Conservation (phyloP, 2,888 invertebrate species). For the Drosophila antonietae region DNA sequence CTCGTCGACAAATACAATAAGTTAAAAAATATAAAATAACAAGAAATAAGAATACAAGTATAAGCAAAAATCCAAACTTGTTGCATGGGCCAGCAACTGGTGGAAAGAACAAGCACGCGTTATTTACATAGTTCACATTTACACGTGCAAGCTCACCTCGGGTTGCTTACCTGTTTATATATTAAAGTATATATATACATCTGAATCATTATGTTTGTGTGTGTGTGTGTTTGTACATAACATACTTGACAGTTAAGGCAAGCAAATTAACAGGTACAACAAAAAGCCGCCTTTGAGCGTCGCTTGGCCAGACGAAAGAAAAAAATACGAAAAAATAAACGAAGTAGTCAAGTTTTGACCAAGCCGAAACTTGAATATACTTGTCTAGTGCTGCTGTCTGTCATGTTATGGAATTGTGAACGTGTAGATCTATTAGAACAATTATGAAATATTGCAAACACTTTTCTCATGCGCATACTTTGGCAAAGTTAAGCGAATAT, state of each 20-base stretch:
- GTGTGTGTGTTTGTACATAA: constrained; percentile 41
- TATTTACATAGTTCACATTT: constrained; percentile 37
- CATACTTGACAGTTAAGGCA: constrained; percentile 68
- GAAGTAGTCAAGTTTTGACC: background rate
- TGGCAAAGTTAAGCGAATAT: background rate
- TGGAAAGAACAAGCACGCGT: constrained; percentile 37
- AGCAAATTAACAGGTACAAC: constrained; percentile 66
- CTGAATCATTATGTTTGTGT: constrained; percentile 29
- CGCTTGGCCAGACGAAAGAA: constrained; percentile 22
- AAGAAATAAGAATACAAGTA: constrained; percentile 17
- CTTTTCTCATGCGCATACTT: background rate
- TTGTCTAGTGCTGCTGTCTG: background rate
- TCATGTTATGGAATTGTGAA: background rate
- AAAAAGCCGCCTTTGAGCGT: constrained; percentile 58
- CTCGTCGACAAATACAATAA: constrained; percentile 32
- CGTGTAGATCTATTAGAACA: background rate
- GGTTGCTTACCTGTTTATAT: constrained; percentile 5
- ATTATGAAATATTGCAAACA: background rate
- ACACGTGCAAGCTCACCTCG: constrained; percentile 46
- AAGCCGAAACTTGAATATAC: constrained; percentile 23
- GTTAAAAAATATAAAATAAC: constrained; percentile 31
- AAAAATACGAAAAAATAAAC: constrained; percentile 3
- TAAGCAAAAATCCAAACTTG: constrained; percentile 49
- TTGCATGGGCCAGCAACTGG: constrained; percentile 59
- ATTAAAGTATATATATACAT: constrained; percentile 1